Conservation (phyloP, 2,797 vertebrate genomes). For the Ctenopoma multispine region DNA sequence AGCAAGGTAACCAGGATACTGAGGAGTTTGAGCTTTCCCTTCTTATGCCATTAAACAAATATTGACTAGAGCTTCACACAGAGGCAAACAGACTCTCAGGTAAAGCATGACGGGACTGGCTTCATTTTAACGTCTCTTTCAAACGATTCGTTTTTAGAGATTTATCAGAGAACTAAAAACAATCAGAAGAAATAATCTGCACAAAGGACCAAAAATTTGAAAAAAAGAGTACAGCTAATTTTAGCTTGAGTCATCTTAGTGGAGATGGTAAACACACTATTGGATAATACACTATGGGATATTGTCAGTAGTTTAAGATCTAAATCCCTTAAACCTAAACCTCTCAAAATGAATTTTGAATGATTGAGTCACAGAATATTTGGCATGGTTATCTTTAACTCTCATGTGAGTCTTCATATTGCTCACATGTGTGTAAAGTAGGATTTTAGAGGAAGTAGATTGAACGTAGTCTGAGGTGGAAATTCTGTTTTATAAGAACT, state of each 20-base stretch:
- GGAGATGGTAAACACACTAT: no score
- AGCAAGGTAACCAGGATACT: slow-evolving; percentile 80
- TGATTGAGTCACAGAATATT: neutral
- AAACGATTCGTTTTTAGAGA: no score
- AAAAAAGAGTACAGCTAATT: neutral
- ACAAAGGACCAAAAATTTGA: no score
- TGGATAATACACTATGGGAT: neutral
- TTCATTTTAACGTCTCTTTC: slow-evolving; percentile 30
- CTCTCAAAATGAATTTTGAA: neutral
- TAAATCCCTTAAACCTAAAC: neutral
- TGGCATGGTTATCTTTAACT: neutral
- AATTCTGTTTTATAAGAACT: neutral
- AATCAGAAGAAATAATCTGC: neutral
- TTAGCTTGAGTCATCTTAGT: neutral
- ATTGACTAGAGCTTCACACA: slow-evolving; percentile 74
- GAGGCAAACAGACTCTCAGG: slow-evolving; percentile 70
- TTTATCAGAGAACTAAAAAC: neutral
- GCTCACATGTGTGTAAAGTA: neutral
- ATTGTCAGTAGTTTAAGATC: neutral
- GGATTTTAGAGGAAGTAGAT: neutral
- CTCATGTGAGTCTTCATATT: neutral
- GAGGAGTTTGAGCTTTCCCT: slow-evolving; percentile 62
- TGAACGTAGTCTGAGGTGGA: neutral
- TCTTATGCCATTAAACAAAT: slow-evolving; percentile 80
- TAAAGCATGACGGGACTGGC: slow-evolving; percentile 41